Conservation (phyloP, 2,797 vertebrate genomes). For the Sebastes diploproa region DNA sequence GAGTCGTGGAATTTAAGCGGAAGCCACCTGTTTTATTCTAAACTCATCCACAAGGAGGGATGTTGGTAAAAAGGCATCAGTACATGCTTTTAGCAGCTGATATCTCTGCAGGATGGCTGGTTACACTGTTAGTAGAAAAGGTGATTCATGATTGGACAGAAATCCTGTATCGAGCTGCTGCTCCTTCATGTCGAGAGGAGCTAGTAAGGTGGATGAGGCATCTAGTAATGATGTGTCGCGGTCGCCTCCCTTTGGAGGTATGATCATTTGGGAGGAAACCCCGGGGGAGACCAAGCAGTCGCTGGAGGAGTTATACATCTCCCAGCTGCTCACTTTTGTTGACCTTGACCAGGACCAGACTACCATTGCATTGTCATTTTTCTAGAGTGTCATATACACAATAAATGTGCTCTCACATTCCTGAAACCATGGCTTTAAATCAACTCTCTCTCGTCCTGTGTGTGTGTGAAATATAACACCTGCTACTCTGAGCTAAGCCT, state of each 20-base stretch:
- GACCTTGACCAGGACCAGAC: not conserved
- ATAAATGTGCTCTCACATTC: not conserved
- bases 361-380: too few relatives aligned
- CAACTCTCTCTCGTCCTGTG: too few relatives aligned
- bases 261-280: not conserved
- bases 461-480: too few relatives aligned
- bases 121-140: not conserved
- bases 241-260: not conserved
- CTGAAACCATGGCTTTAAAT: not conserved
- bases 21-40: not conserved
- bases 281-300: not conserved
- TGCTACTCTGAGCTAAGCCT: too few relatives aligned
- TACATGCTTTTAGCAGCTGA: not conserved
- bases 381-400: too few relatives aligned
- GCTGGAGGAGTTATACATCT: not conserved
- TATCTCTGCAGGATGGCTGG: not conserved
- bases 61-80: not conserved
- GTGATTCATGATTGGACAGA: not conserved
- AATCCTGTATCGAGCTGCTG: not conserved
- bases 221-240: not conserved
- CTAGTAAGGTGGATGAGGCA: not conserved
- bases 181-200: not conserved
- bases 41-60: not conserved
- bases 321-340: not conserved
- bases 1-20: not conserved